These are phyloP conservation scores for Gobio occitaniae DNA, from an alignment of 2,797 vertebrate genomes.

Conservation along the genomic window DNA sequence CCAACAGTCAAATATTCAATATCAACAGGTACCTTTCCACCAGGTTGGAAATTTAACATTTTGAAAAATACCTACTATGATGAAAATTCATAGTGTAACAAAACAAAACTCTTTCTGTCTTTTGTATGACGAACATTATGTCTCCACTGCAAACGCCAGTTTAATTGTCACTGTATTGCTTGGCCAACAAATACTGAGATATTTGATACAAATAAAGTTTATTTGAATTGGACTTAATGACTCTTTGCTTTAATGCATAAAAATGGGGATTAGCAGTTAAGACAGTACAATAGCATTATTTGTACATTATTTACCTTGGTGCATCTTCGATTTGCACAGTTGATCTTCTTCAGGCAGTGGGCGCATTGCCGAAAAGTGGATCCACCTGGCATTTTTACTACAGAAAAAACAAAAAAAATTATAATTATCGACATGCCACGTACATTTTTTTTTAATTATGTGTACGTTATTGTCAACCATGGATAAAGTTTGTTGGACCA, in stretches of 20 bases:
- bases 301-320: conserved; percentile 8
- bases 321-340: conserved; percentile 2
- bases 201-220: background rate
- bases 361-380: background rate
- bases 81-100: background rate
- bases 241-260: too few species aligned
- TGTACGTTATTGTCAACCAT: too few species aligned
- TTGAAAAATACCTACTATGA: background rate
- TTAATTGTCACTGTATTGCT: background rate
- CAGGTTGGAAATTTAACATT: background rate
- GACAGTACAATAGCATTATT: too few species aligned
- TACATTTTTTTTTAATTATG: too few species aligned
- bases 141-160: background rate
- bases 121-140: background rate
- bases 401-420: too few species aligned
- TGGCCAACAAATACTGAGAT: background rate
- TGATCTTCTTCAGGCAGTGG: background rate
- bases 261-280: too few species aligned
- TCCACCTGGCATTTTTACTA: conserved; percentile 14
- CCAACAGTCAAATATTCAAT: background rate
- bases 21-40: background rate
- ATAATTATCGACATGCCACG: too few species aligned
- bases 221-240: background rate
- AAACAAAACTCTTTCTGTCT: background rate
- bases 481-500: too few species aligned